A percentile compares a stretch with the other conserved stretches of the same genome.
These are phyloP conservation scores for Cephus runcator DNA, from an alignment of 2,888 invertebrate genomes.

Conservation along the genomic window DNA sequence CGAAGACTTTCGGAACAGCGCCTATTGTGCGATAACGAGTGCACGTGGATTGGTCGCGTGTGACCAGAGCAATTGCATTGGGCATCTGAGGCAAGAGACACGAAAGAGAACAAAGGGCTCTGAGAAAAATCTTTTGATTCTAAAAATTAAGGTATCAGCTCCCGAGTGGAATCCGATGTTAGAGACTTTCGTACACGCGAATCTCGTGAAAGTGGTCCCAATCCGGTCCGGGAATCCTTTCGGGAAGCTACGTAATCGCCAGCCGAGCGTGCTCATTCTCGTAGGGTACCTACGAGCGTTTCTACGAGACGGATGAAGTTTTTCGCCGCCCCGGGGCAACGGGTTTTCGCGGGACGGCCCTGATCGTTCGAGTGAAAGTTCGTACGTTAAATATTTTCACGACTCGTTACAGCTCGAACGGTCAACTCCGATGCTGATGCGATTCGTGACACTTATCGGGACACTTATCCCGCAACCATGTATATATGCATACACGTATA, in stretches of 20 bases:
- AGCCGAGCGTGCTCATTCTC: not conserved
- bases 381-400: constrained; percentile 4
- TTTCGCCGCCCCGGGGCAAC: constrained; percentile 18
- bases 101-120: not conserved
- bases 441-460: not conserved
- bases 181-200: not conserved
- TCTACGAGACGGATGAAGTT: constrained; percentile 13
- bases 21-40: not conserved
- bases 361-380: constrained; percentile 51
- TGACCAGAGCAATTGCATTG: not conserved
- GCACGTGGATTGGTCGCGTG: not conserved
- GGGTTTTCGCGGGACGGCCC: constrained; percentile 41
- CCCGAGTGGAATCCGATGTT: not conserved
- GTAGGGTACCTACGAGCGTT: not conserved
- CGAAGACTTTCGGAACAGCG: not conserved
- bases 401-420: not conserved
- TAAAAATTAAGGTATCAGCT: not conserved
- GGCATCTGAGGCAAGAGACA: not conserved
- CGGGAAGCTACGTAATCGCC: not conserved
- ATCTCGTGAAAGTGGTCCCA: constrained; percentile 5
- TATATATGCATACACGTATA: not conserved
- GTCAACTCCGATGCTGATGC: not conserved
- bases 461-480: not conserved
- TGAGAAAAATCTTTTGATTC: not conserved
- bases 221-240: constrained; percentile 3